Base-by-base conservation (phyloP, 2,113 vertebrate species). In the Etia nguti region DNA sequence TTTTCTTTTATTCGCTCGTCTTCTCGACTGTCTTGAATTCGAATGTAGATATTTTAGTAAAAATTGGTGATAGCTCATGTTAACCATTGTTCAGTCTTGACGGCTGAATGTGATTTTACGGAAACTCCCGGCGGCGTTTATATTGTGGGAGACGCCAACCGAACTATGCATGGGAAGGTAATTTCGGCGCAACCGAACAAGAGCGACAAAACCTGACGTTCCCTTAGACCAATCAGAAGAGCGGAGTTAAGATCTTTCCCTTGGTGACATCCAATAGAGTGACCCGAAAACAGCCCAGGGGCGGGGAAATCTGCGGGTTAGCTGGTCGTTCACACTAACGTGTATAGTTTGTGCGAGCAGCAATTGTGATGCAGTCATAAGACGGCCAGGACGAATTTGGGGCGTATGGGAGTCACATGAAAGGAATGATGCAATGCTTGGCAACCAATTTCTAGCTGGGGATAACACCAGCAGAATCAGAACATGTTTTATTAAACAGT, bases 341-440 rank as follows among this genome's bases (percentile, higher is more conserved):
- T 55, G 90, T 87, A 95, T 96, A 94, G 96, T 96, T 97, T 95
- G 96, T 96, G 52, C 93, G 96, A 95, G 86, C 86, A 83, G 96
- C 92, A 95, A 94, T 90, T 95, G 96, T 97, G 96, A 97, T 97
- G 96, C 96, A 97, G 96, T 96, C 96, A 95, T 95, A 94, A 96
- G 96, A 96, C 95, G 95, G 96, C 96, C 96, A 97, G 96, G 96
- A 97, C 96, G 96, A 97, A 97, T 96, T 96, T 96, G 96, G 96
- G 96, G 96, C 96, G 96, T 96, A 95, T 95, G 96, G 96, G 96
- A 97, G 96, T 97, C 96, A 97, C 96, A 97, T 97, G 96, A 97
- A 97, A 97, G 96, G 96, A 97, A 97, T 97, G 96, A 97, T 97
- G 96, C 96, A 97, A 97, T 96, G 94, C 94, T 96, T 97, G 96